Percentiles rank a stretch among this genome's conserved stretches.
These are phyloP conservation scores for Burhinus bistriatus DNA, from an alignment of 2,113 vertebrate species.

Conservation along the genomic window DNA sequence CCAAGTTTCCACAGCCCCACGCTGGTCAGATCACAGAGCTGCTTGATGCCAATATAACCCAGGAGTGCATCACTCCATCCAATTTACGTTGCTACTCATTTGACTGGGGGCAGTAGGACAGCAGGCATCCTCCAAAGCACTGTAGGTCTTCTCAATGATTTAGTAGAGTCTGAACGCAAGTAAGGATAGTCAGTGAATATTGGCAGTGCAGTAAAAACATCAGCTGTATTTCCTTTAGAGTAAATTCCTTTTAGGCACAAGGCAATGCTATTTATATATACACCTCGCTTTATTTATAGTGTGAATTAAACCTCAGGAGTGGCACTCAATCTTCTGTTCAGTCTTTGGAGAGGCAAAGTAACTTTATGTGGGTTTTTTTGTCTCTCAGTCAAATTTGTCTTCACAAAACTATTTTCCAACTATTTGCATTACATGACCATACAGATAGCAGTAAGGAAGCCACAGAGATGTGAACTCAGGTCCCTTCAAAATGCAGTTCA, in stretches of 20 bases:
- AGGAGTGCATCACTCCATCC: not conserved
- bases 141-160: not conserved
- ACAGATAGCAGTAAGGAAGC: not conserved
- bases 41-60: not conserved
- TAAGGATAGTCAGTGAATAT: not conserved
- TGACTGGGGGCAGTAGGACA: not conserved
- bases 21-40: not conserved
- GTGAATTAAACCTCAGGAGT: not conserved
- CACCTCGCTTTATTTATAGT: not conserved
- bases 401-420: not conserved
- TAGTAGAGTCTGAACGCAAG: not conserved
- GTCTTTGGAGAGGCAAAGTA: not conserved
- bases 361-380: not conserved
- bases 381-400: not conserved
- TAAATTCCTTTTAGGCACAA: not conserved
- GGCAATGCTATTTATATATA: not conserved
- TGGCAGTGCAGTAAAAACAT: not conserved
- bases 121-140: not conserved
- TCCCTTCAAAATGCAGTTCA: not conserved
- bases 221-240: not conserved
- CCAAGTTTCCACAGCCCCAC: not conserved
- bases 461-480: not conserved
- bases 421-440: not conserved
- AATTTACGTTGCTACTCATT: not conserved
- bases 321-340: not conserved